Percentiles rank a stretch among this genome's conserved stretches.
phyloP scores from a whole-genome alignment of 1,140 invertebrate species.

The Caenorhabditis briggsae region DNA sequence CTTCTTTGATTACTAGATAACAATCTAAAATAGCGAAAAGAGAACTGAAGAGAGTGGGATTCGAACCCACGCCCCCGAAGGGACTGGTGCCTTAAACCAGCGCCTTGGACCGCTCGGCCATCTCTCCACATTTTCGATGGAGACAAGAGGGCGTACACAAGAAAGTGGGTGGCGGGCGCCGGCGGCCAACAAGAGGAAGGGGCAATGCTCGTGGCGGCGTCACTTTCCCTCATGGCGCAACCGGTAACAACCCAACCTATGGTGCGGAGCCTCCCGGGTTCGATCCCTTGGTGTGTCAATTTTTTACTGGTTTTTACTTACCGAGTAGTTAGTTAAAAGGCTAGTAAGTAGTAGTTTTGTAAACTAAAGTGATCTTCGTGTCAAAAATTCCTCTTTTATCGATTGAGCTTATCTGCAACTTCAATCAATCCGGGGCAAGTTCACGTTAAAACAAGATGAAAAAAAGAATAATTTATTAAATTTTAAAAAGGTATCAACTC shows the following conservation, averaged over 20 bases:
- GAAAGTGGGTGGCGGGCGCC: too few relatives aligned
- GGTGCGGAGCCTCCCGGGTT: too few relatives aligned
- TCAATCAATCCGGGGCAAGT: neutral
- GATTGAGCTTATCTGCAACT: neutral
- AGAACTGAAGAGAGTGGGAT: neutral
- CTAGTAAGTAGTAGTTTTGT: neutral
- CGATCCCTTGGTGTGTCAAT: too few relatives aligned
- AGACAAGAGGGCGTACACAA: too few relatives aligned
- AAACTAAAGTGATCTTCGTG: constrained; percentile 14
- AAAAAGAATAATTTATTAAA: neutral
- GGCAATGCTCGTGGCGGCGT: too few relatives aligned
- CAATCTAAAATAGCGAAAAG: too few relatives aligned
- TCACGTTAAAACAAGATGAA: neutral
- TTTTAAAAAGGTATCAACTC: neutral
- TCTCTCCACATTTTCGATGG: constrained; percentile 81
- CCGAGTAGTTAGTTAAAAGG: neutral
- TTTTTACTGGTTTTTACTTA: neutral
- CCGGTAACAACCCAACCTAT: too few relatives aligned
- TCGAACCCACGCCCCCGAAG: constrained; percentile 84
- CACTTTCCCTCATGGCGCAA: too few relatives aligned
- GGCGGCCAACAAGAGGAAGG: neutral
- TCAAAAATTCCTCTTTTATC: neutral
- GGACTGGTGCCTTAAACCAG: constrained; percentile 99
- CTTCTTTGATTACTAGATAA: too few relatives aligned
- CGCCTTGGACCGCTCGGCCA: constrained; percentile 99